Base-by-base conservation (phyloP, 2,888 invertebrate species). In the Harpalus rufipes region DNA sequence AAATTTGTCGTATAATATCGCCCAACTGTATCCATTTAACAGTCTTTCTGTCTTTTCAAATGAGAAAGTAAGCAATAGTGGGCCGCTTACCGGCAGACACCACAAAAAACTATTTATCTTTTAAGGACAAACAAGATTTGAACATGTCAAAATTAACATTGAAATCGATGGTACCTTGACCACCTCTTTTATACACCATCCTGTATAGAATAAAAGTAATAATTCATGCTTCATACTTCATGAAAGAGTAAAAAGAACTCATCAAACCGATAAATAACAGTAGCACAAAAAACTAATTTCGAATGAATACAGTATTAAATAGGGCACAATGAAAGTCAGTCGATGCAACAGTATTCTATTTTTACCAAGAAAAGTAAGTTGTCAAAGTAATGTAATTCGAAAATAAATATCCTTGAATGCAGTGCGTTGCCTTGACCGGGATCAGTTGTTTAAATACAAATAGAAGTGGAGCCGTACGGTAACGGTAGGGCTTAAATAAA, bases 351-450 rank as follows among this genome's bases (percentile, higher is more conserved):
- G 39, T 14, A 14, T 39, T 14, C 44, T 83, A 83, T 83, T 83
- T 83, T 59, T 83, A 83, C 58, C 61, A 25, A 39, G 59, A 72
- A 51, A 58, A 39, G 74, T 21, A 83, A 76, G 74, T 76, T 83
- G 74, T 83, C 83, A 83, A 74, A 74, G 74, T 83, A 72, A 59
- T 21, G 58, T 56, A 59, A 16, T n/a, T 41, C 65, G 10, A 81
- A 83, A 83, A 83, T 83, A 83, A 83, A 83, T 76, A 83, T 83
- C 83, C 83, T 83, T 83, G 83, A 83, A 76, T 83, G 58, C 59
- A 32, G 56, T 59, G 61, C 16, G 61, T 61, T 83, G 72, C 83
- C 83, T 83, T 83, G 83, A 83, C 72, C 83, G 72, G 59, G 74
- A 74, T 83, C 41, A 68, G 21, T 44, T 81, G 56, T 41, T 81